phyloP scores from a whole-genome alignment of 2,797 vertebrate genomes.

The Cossypha niveicapilla region DNA sequence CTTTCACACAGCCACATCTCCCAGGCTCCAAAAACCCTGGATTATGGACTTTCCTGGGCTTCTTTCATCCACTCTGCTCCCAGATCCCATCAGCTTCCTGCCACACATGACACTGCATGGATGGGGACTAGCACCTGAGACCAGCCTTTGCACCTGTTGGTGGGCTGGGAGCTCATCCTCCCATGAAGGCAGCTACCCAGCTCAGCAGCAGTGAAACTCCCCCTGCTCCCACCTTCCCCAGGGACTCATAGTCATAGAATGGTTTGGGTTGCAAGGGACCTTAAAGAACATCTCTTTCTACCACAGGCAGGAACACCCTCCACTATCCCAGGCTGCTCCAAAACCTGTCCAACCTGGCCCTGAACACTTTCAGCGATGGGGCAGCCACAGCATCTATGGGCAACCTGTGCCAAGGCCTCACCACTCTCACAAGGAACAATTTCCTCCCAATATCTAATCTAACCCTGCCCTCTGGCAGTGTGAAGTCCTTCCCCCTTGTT shows the following conservation, averaged over 20 bases:
- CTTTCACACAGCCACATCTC: neutral
- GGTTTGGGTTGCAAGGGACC: neutral
- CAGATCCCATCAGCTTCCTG: neutral
- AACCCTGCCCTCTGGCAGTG: neutral
- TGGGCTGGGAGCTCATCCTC: neutral
- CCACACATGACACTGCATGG: rapidly evolving
- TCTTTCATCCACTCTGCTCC: neutral
- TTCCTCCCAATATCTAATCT: neutral
- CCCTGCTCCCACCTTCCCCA: neutral
- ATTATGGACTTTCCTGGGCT: neutral
- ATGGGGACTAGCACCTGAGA: rapidly evolving
- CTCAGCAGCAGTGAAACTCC: neutral
- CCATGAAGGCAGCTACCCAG: neutral
- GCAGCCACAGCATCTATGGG: neutral
- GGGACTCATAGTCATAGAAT: neutral
- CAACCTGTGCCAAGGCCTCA: neutral
- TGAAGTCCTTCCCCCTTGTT: neutral
- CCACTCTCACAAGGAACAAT: neutral
- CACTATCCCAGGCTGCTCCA: neutral
- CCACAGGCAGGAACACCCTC: neutral
- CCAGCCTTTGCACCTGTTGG: rapidly evolving
- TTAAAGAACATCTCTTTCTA: neutral
- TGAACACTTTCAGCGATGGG: neutral
- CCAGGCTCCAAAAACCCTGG: rapidly evolving
- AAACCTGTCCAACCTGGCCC: neutral